A percentile compares a stretch with the other conserved stretches of the same genome.
Conservation (phyloP, 2,797 vertebrate genomes). For the Lates japonicus region DNA sequence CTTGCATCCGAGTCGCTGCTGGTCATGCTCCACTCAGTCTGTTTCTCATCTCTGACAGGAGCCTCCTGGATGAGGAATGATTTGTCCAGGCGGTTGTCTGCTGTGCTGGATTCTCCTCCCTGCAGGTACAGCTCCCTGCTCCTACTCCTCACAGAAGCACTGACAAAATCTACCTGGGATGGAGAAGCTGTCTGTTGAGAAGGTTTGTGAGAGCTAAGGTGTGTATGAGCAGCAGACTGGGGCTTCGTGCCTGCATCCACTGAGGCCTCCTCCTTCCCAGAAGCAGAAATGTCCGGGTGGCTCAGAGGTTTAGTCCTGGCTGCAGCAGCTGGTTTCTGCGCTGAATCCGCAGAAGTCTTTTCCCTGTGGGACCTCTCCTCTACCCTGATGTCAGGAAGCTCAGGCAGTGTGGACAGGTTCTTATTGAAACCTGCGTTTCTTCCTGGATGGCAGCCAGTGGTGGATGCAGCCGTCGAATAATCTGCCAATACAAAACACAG, state of each 20-base stretch:
- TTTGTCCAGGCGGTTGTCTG: slow-evolving; percentile 34
- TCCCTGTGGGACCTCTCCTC: slow-evolving; percentile 47
- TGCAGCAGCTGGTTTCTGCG: slow-evolving; percentile 23
- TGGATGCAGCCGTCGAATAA: slow-evolving; percentile 35
- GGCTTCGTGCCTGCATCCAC: slow-evolving; percentile 4
- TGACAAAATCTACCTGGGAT: slow-evolving; percentile 14
- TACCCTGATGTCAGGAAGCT: slow-evolving; percentile 40
- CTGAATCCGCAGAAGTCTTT: slow-evolving; percentile 28
- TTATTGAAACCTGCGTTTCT: slow-evolving; percentile 46
- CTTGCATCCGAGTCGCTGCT: slow-evolving; percentile 62
- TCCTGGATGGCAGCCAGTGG: slow-evolving; percentile 39
- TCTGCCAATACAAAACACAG: slow-evolving; percentile 45
- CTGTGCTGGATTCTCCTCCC: slow-evolving; percentile 54
- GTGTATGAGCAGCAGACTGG: slow-evolving; percentile 9
- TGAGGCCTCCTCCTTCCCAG: slow-evolving; percentile 39
- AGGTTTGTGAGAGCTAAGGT: slow-evolving; percentile 25
- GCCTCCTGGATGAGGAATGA: slow-evolving; percentile 78
- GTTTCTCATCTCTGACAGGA: slow-evolving; percentile 86
- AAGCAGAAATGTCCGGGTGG: slow-evolving; percentile 36
- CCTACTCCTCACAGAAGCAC: slow-evolving; percentile 57
- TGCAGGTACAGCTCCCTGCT: slow-evolving; percentile 73
- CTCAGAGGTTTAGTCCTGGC: slow-evolving; percentile 35
- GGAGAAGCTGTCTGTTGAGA: slow-evolving; percentile 36
- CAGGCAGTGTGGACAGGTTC: slow-evolving; percentile 32
- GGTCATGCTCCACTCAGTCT: slow-evolving; percentile 80